These are phyloP conservation scores for Glyptemys insculpta DNA, from an alignment of 2,797 vertebrate genomes.

Conservation along the genomic window DNA sequence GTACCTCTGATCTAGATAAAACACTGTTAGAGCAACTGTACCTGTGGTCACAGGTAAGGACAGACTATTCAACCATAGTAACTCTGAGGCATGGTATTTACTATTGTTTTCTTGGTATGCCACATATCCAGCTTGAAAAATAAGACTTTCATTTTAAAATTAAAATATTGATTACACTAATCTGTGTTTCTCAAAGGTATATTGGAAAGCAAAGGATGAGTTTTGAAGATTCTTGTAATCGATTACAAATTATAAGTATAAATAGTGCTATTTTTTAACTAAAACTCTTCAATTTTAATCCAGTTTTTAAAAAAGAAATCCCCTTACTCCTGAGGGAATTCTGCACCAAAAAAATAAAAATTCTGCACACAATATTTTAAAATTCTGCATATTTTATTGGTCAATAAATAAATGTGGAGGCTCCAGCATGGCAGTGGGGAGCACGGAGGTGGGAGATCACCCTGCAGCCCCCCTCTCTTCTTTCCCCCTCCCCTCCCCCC, in stretches of 20 bases:
- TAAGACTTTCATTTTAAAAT: not conserved
- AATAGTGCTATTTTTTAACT: too few species aligned
- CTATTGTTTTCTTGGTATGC: not conserved
- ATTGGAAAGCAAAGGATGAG: not conserved
- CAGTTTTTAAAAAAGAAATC: not conserved
- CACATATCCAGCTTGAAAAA: not conserved
- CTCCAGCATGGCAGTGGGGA: too few species aligned
- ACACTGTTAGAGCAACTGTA: slow-evolving; percentile 94
- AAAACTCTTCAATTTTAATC: not conserved
- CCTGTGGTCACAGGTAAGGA: slow-evolving; percentile 94
- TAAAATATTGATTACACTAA: not conserved
- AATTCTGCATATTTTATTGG: too few species aligned
- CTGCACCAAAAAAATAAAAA: too few species aligned
- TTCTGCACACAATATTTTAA: too few species aligned
- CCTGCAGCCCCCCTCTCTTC: too few species aligned
- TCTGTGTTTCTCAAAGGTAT: not conserved
- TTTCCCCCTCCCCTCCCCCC: too few species aligned
- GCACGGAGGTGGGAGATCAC: too few species aligned
- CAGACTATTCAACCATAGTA: not conserved
- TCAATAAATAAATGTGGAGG: too few species aligned
- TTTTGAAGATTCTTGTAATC: not conserved
- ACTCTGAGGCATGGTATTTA: not conserved
- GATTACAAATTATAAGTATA: not conserved
- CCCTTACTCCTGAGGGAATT: too few species aligned
- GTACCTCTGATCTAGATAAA: slow-evolving; percentile 98